A percentile compares a stretch with the other conserved stretches of the same genome.
phyloP scores from a whole-genome alignment of 2,888 invertebrate species.

The Hipparchia semele region DNA sequence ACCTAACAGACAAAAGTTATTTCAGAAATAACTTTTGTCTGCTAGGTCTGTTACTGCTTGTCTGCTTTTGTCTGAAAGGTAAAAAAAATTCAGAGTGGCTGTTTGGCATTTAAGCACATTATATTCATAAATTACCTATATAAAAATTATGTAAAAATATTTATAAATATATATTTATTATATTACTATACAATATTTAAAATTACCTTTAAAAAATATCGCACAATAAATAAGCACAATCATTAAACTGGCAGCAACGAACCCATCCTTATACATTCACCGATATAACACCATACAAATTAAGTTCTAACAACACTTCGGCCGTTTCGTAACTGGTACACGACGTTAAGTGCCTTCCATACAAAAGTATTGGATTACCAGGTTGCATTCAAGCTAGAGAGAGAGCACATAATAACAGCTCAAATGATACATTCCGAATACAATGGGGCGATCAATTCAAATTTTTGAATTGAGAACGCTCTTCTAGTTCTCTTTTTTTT shows the following conservation, averaged over 20 bases:
- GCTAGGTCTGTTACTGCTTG: too few species aligned
- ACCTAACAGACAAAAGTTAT: too few species aligned
- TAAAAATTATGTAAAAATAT: neutral
- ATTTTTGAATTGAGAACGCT: conserved; percentile 83
- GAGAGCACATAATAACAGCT: conserved; percentile 81
- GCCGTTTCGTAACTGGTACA: conserved; percentile 65
- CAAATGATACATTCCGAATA: conserved; percentile 84
- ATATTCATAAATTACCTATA: neutral
- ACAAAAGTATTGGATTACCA: conserved; percentile 83
- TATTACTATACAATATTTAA: conserved; percentile 40
- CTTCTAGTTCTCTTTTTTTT: conserved; percentile 76
- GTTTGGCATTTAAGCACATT: neutral
- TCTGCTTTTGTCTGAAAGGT: too few species aligned
- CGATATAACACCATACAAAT: conserved; percentile 62
- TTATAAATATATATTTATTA: neutral
- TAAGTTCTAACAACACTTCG: conserved; percentile 58
- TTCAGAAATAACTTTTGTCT: too few species aligned
- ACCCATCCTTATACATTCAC: conserved; percentile 39
- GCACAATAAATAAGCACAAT: conserved; percentile 31
- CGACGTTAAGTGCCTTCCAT: conserved; percentile 79
- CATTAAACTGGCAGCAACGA: conserved; percentile 35
- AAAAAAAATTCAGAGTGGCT: too few species aligned
- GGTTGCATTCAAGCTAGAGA: conserved; percentile 75
- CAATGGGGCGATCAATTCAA: conserved; percentile 83
- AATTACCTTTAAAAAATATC: conserved; percentile 27